phyloP scores from a whole-genome alignment of 2,113 vertebrate genomes.

The Python bivittatus region DNA sequence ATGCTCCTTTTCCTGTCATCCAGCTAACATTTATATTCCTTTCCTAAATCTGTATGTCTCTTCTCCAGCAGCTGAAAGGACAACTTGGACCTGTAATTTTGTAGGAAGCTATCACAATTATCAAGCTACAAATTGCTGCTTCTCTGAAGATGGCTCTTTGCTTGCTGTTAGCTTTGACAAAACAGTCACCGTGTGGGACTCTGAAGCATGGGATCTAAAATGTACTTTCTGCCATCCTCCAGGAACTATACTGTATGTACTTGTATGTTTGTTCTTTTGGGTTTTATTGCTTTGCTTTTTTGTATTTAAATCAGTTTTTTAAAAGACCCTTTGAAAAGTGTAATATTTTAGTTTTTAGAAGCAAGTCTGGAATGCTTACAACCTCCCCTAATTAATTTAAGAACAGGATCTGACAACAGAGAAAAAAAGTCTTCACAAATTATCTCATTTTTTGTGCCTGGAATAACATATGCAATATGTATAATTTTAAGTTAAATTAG shows the following conservation, averaged over 20 bases:
- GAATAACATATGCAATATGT: background rate
- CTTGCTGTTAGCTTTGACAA: conserved; percentile 89
- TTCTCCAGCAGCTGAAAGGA: conserved; percentile 71
- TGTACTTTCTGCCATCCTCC: conserved; percentile 92
- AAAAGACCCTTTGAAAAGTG: background rate
- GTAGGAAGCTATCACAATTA: conserved; percentile 90
- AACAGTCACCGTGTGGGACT: conserved; percentile 90
- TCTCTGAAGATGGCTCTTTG: conserved; percentile 93
- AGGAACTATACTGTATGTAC: conserved; percentile 82
- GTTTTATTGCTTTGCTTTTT: background rate
- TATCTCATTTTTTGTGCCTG: background rate
- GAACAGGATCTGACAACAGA: background rate
- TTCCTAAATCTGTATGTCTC: background rate
- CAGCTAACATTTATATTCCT: background rate
- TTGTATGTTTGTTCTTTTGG: background rate
- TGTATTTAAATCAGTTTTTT: background rate
- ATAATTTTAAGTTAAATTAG: background rate
- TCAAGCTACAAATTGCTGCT: conserved; percentile 84
- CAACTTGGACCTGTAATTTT: conserved; percentile 93
- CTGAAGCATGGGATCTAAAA: conserved; percentile 88
- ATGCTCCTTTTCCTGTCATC: accelerated
- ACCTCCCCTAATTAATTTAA: background rate
- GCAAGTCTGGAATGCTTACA: background rate
- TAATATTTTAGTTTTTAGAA: background rate
- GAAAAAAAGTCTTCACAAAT: background rate